A percentile compares a stretch with the other conserved stretches of the same genome.
These are phyloP conservation scores for Thymelicus sylvestris DNA, from an alignment of 2,888 invertebrate species.

Conservation along the genomic window DNA sequence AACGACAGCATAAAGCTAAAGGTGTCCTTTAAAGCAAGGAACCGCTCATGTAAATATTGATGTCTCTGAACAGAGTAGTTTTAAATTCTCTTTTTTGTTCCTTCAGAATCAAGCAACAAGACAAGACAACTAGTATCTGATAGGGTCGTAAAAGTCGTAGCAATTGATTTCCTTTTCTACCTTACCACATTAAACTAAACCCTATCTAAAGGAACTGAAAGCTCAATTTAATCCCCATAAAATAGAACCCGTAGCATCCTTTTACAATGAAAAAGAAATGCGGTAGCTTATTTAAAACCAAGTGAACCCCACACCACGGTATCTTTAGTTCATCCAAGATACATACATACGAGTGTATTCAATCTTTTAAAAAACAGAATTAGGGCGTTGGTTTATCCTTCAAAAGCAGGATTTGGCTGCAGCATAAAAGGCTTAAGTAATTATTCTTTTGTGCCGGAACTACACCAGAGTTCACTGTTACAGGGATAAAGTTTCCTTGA, in stretches of 20 bases:
- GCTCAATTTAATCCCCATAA: slow-evolving; percentile 10
- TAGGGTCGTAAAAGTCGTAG: no score
- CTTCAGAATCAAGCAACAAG: no score
- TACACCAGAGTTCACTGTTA: slow-evolving; percentile 13
- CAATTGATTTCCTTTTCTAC: no score
- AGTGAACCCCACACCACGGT: not conserved
- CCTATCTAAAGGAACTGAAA: not conserved
- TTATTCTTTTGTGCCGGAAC: slow-evolving; percentile 27
- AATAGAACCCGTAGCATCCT: not conserved
- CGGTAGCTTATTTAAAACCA: not conserved
- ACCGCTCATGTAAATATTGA: no score
- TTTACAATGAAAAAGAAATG: not conserved
- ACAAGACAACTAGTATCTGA: no score
- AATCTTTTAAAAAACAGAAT: slow-evolving; percentile 30
- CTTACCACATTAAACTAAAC: no score
- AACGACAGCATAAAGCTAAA: no score
- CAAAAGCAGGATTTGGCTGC: slow-evolving; percentile 24
- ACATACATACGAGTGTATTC: slow-evolving; percentile 16
- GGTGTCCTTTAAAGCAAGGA: no score
- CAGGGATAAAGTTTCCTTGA: slow-evolving; percentile 18
- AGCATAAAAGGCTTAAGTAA: slow-evolving; percentile 23
- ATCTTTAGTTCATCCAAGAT: slow-evolving; percentile 7
- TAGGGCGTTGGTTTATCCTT: slow-evolving; percentile 16
- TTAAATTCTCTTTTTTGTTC: no score
- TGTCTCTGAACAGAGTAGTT: no score